Evolutionary conservation across 2,113 vertebrate genomes (phyloP), one percentile per base, ranked within the genome.

Genomic region (Panurus biarmicus): DNA sequence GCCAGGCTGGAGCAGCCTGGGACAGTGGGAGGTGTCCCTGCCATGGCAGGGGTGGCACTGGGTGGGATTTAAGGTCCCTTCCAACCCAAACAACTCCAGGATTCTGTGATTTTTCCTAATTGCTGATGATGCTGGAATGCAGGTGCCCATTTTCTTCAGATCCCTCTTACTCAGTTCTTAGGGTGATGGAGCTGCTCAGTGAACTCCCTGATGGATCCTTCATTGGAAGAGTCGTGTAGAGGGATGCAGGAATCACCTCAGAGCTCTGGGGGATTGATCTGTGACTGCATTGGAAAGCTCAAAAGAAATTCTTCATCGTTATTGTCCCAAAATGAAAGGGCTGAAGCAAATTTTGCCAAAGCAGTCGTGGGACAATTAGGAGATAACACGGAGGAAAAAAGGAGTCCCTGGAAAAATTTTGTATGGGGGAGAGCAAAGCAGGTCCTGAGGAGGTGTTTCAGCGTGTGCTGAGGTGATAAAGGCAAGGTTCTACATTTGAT

Each of bases 381-480:
- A 47, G 38, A 9, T 36, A 33, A 21, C 7, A 12, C 0, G 0
- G 54, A 28, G 28, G 19, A 7, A 62, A 47, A 69, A 20, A 17
- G 6, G 45, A 50, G 10, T 56, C 40, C 45, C 16, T 28, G 62
- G 22, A 51, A 44, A 44, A 24, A 51, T 12, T 31, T 60, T 14
- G 9, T 7, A 2, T 28, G 72, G 78, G 14, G 16, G 36, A 72
- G 64, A 28, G 26, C 45, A n/a, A 23, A 60, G 54, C 67, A 58
- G 51, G 21, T 40, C 48, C 61, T 21, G 54, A 69, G 76, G 67
- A 90, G 62, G 33, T 76, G 4, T 92, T 85, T 7, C 11, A 12
- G 48, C 6, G 22, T 17, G 15, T 58, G 51, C 24, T 4, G 35
- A 44, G 79, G 40, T 20, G 42, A 67, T 21, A 33, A 87, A 81